Evolutionary conservation across 2,888 invertebrate genomes (phyloP), one percentile per base, ranked within the genome.

Genomic region (Aporophyla lueneburgensis): DNA sequence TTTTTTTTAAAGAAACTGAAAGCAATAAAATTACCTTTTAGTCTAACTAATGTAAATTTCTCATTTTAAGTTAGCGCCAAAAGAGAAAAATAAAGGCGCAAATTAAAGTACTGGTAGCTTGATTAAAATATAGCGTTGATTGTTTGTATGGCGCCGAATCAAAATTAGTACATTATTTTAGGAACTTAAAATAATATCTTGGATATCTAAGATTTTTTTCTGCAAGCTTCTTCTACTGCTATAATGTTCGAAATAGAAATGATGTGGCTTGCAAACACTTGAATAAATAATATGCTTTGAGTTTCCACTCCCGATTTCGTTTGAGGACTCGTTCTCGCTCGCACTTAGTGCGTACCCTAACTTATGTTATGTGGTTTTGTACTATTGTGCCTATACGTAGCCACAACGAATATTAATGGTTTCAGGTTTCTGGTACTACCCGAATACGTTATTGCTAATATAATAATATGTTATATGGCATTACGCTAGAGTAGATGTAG

Each of bases 381-480:
- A 46, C 24, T 24, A 6, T 46, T 61, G n/a, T 70, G 10, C 43
- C 43, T 46, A 27, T 49, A 33, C 3, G 9, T 43, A 54, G 27
- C 63, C 59, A 49, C 51, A 27, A 58, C 40, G 67, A 63, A 33
- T 73, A 67, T 63, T 49, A 68, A 74, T 80, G 81, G 56, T 65
- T 79, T 79, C 62, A 63, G 68, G 68, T 68, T 63, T 74, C 27
- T 58, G 19, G 56, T 62, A 43, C 14, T 46, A 56, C 56, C 67
- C 66, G 51, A 73, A 74, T 67, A 74, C 10, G 33, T 62, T 53
- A 67, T 62, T 46, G 51, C 51, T 73, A 43, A 51, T 43, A 67
- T 73, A 43, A 51, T 43, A 67, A 46, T 76, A 43, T 65, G 46
- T 54, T 78, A 16, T 56, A 21, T 40, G 10, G 24, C 6, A 63